Base-by-base conservation (phyloP, 64 coral and sea anemone species). In the Platygyra sinensis region DNA sequence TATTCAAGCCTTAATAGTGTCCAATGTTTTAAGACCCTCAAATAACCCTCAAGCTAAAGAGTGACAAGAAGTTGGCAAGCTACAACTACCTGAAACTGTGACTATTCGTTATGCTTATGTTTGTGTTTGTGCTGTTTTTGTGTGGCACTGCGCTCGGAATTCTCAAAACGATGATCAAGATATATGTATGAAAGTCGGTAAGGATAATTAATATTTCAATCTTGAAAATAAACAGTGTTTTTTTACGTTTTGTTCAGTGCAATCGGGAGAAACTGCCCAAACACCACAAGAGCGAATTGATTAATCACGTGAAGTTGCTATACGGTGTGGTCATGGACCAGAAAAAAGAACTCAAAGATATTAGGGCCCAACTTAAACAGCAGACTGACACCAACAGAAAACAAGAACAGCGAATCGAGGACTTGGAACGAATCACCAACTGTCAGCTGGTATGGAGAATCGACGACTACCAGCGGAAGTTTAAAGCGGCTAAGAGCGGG, bases 381-480 rank as follows among this genome's bases (percentile, higher is more conserved):
- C 93, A 94, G 30, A 87, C 80, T 14, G 85, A 83, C 17, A 22
- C 64, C 27, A 91, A 90, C 24, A 64, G 81, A 18, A 57, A 69
- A 24, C 64, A 87, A 19, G 87, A 92, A 38, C 74, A 76, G 52
- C 90, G 93, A 14, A 79, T 94, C 16, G 96, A 81, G 24, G 93
- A 98, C 80, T 69, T 98, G 57, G 93, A 98, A 87, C 92, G 80
- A 29, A 98, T 98, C 57, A 90, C 93, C 8, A 90, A 90, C 81
- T 94, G 90, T 60, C 93, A 92, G 24, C 81, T 98, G 63, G 92
- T 98, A 30, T 98, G 96, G 96, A 83, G 96, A 54, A 94, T 98
- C 24, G 96, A 98, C 29, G 93, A 98, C 46, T 94, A 92, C n/a
- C 67, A 65, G 4, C 72, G 94, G 17, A 96, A 96, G 55, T 29